Conservation (phyloP, 2,113 vertebrate genomes). For the Seriola aureovittata region DNA sequence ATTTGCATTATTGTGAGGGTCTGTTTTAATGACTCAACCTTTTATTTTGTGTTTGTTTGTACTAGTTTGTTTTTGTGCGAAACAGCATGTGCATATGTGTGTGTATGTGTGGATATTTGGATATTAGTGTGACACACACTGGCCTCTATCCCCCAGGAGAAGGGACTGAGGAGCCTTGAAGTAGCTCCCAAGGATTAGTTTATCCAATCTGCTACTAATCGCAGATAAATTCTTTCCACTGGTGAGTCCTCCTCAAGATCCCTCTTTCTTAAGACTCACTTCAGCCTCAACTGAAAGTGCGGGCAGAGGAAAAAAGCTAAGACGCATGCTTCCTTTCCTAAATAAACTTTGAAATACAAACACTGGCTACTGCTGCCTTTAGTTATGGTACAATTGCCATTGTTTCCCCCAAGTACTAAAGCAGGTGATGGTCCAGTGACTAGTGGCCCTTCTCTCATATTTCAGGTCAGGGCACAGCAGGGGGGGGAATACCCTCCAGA, state of each 20-base stretch:
- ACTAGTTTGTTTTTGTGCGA: conserved; percentile 11
- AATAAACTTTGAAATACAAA: conserved; percentile 60
- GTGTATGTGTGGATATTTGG: conserved; percentile 16
- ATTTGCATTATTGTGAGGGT: conserved; percentile 53
- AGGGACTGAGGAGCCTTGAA: conserved; percentile 87
- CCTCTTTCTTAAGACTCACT: conserved; percentile 54
- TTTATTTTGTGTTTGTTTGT: conserved; percentile 39
- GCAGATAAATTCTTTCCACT: conserved; percentile 90
- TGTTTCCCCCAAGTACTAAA: conserved; percentile 47
- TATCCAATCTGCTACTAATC: conserved; percentile 92
- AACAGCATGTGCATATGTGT: conserved; percentile 3
- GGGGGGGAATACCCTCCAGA: conserved; percentile 55
- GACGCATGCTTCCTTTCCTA: conserved; percentile 8
- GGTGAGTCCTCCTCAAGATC: conserved; percentile 77
- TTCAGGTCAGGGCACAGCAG: conserved; percentile 54
- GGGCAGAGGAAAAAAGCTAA: conserved; percentile 11
- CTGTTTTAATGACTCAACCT: conserved; percentile 52
- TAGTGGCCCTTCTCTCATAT: conserved; percentile 56
- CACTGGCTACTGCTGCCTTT: conserved; percentile 22
- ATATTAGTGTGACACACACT: conserved; percentile 43
- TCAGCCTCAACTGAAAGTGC: conserved; percentile 35
- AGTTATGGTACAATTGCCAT: conserved; percentile 33
- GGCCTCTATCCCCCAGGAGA: conserved; percentile 78
- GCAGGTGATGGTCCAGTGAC: conserved; percentile 71
- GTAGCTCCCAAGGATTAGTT: conserved; percentile 90